Evolutionary conservation across 2,113 vertebrate species (phyloP).

Genomic region (Chelonoidis abingdonii): DNA sequence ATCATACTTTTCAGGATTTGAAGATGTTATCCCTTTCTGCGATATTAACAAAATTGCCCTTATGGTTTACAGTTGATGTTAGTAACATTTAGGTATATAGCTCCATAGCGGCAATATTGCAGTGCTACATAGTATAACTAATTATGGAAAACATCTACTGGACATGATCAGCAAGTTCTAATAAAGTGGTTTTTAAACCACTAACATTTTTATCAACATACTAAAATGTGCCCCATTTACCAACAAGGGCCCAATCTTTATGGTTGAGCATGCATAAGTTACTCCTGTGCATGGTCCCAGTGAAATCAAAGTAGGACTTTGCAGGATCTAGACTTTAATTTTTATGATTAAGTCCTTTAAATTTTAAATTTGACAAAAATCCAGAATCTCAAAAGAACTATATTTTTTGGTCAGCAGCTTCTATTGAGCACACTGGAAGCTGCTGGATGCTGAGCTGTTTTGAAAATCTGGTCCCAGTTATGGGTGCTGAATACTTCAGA

Average conservation of each 20-base stretch:
- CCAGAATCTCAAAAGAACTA: constrained; percentile 19
- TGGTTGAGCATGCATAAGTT: constrained; percentile 50
- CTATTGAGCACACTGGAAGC: background rate
- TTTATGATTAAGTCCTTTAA: background rate
- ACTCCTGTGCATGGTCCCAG: background rate
- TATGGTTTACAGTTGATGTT: background rate
- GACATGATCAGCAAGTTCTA: background rate
- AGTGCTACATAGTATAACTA: constrained; percentile 12
- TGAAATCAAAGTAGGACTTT: constrained; percentile 31
- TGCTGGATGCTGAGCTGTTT: background rate
- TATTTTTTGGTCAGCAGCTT: background rate
- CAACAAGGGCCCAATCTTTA: constrained; percentile 11
- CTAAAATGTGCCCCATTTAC: constrained; percentile 22
- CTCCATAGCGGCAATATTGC: background rate
- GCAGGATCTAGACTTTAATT: background rate
- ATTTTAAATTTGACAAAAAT: background rate
- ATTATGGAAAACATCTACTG: background rate
- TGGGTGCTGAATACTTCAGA: background rate
- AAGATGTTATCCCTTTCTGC: background rate
- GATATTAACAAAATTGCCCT: background rate
- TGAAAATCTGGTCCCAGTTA: background rate
- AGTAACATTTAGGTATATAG: background rate
- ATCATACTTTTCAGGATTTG: no score
- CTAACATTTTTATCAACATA: background rate
- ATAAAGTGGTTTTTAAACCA: constrained; percentile 31